phyloP scores from a whole-genome alignment of 2,113 vertebrate species.

The Tiliqua scincoides region DNA sequence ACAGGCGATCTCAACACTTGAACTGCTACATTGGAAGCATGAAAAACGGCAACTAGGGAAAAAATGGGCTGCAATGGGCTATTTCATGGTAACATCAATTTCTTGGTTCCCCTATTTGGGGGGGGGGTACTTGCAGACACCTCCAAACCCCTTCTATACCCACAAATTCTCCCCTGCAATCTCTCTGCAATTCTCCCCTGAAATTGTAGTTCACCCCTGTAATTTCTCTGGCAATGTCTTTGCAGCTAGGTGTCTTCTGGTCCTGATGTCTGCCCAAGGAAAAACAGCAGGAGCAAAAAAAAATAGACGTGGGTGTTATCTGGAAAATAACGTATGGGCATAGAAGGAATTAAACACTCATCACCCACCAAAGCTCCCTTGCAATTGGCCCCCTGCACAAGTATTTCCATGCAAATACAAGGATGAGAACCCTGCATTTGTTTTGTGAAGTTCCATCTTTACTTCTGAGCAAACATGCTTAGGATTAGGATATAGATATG shows the following conservation, averaged over 20 bases:
- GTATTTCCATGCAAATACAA: not conserved
- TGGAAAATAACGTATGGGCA: not conserved
- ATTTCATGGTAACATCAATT: too few species aligned
- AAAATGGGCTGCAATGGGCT: not conserved
- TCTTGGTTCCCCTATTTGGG: too few species aligned
- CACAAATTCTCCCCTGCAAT: not conserved
- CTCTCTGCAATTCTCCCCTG: too few species aligned
- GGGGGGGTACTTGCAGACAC: not conserved
- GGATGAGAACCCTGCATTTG: not conserved
- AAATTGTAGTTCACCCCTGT: too few species aligned
- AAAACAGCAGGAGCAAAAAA: too few species aligned
- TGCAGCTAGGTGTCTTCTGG: not conserved
- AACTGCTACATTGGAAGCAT: not conserved
- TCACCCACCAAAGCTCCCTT: not conserved
- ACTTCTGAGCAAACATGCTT: not conserved
- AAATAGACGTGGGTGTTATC: not conserved
- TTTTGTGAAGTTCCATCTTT: too few species aligned
- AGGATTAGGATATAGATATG: too few species aligned
- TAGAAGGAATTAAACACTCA: not conserved
- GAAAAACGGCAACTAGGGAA: fast-evolving
- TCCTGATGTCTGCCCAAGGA: not conserved
- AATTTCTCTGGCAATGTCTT: not conserved
- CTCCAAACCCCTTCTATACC: not conserved
- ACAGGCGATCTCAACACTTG: not conserved
- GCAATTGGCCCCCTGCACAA: not conserved